phyloP scores from a whole-genome alignment of 2,888 invertebrate species.

The Cabera pusaria region DNA sequence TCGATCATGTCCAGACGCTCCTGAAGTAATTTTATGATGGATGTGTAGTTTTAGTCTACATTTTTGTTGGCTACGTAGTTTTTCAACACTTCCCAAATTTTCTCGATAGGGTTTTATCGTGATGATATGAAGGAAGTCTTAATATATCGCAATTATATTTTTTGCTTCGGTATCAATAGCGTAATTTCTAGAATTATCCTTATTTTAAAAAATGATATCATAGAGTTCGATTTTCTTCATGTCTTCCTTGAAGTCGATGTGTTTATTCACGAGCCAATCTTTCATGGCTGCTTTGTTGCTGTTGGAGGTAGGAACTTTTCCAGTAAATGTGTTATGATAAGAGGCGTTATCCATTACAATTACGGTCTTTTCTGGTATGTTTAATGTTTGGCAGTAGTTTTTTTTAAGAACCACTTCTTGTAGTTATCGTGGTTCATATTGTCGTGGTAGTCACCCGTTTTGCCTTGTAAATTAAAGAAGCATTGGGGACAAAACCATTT shows the following conservation, averaged over 20 bases:
- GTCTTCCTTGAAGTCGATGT: too few species aligned
- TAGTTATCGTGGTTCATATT: constrained; percentile 7
- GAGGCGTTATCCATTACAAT: constrained; percentile 6
- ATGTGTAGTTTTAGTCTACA: constrained; percentile 2
- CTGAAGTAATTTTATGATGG: constrained; percentile 1
- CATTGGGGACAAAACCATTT: constrained; percentile 25
- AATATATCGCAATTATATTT: too few species aligned
- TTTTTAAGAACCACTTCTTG: neutral
- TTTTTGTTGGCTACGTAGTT: too few species aligned
- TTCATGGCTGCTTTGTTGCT: neutral
- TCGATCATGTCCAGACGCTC: constrained; percentile 3
- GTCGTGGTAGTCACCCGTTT: constrained; percentile 2
- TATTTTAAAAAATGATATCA: neutral
- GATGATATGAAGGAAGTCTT: too few species aligned
- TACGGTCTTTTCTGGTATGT: constrained; percentile 1
- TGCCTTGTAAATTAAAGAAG: constrained; percentile 24
- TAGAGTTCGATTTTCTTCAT: neutral
- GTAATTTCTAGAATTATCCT: neutral
- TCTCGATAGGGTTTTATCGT: too few species aligned
- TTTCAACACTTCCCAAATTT: too few species aligned
- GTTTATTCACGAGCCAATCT: too few species aligned
- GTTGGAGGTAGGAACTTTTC: neutral
- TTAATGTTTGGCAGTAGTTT: constrained; percentile 8
- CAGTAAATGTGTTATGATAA: constrained; percentile 1
- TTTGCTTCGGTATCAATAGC: too few species aligned